A percentile compares a stretch with the other conserved stretches of the same genome.
Evolutionary conservation across 2,888 invertebrate species (phyloP).

Genomic region (Lysandra coridon): DNA sequence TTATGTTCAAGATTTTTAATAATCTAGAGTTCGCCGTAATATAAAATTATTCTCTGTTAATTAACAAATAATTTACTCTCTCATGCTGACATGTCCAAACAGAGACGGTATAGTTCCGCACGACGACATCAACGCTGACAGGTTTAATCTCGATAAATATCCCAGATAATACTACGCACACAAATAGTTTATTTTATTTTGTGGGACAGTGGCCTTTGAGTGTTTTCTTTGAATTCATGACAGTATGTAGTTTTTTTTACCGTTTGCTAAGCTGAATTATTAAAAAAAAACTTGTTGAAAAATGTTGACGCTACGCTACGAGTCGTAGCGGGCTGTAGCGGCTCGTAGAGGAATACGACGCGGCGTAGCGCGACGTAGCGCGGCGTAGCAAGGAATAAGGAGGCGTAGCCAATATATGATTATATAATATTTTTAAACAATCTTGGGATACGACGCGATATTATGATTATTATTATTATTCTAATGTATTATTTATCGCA

Average conservation of each 20-base stretch:
- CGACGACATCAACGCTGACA: neutral
- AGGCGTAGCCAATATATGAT: neutral
- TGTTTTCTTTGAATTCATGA: neutral
- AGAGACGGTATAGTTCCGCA: slow-evolving; percentile 1
- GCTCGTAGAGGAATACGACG: neutral
- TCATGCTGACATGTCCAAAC: neutral
- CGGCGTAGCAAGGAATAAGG: neutral
- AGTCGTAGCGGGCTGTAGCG: neutral
- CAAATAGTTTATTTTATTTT: neutral
- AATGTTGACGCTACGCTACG: too few relatives aligned
- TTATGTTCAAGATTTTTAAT: neutral
- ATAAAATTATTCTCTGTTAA: neutral
- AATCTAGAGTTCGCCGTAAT: neutral
- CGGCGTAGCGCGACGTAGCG: neutral
- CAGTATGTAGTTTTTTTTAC: neutral
- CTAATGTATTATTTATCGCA: neutral
- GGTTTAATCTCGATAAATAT: slow-evolving; percentile 1
- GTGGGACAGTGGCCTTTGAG: neutral
- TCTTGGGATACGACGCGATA: neutral
- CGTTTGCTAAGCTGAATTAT: too few relatives aligned
- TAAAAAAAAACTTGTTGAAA: too few relatives aligned
- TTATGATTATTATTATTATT: neutral
- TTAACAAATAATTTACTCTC: slow-evolving; percentile 7
- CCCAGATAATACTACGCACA: neutral
- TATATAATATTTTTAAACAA: too few relatives aligned